Base-by-base conservation (phyloP, 2,113 vertebrate species). In the Dendropsophus ebraccatus region DNA sequence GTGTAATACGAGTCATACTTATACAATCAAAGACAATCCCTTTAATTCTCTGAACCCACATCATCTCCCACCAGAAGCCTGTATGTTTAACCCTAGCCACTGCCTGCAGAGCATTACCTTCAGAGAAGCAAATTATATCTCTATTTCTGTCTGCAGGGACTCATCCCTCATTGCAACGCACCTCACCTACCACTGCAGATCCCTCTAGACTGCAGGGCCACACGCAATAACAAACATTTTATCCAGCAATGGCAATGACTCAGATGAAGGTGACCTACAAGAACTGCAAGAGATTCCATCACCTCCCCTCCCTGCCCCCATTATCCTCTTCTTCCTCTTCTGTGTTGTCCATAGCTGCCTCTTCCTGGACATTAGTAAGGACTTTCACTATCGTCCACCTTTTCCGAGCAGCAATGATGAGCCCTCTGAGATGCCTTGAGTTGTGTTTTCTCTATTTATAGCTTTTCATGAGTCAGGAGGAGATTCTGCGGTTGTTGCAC, bases 121-220 rank as follows among this genome's bases (percentile, higher is more conserved):
- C 9, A 49, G 9, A 49, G 47, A 13, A 50, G n/a, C 12, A 49
- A 13, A 76, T 76, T 52, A 50, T 52, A 50, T 52, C 73, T 76
- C n/a, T 8, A 13, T n/a, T 28, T 8, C 37, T 45, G 16, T 30
- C 50, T 35, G 28, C 50, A 56, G 32, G 62, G 56, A 76, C 30
- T 16, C 54, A 37, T 35, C 30, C 30, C 77, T 80, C 77, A 80
- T 78, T 80, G 52, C 35, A 25, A 60, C 5, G 35, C 77, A 41
- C 35, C 77, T 80, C 77, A 60, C 54, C 77, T 80, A 35, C 35
- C 1, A 25, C 54, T 80, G 77, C 77, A 80, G 77, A 41, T 80
- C 54, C 54, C 32, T 25, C 28, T 37, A 28, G 5, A 50, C 74
- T 52, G 47, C 74, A 76, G 73, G 73, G 41, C 70, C 32, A 41